These are phyloP conservation scores for Spilarctia lutea DNA, from an alignment of 2,888 invertebrate species.

Conservation along the genomic window DNA sequence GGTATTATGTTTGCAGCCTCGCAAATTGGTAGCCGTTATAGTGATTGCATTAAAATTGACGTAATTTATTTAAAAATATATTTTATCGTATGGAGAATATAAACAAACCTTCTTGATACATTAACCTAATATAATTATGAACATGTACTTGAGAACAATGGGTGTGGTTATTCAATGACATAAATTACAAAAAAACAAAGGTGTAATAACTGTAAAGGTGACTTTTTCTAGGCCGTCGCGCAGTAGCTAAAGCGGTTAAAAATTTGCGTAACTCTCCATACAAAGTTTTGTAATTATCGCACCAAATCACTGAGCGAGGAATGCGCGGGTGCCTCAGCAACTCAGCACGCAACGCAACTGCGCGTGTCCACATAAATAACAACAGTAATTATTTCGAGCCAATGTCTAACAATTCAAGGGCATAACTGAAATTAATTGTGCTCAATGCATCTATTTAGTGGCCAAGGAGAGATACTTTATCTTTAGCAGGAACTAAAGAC, in stretches of 20 bases:
- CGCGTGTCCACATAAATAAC: slow-evolving; percentile 68
- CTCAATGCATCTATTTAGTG: slow-evolving; percentile 49
- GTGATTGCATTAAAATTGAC: slow-evolving; percentile 78
- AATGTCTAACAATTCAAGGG: slow-evolving; percentile 74
- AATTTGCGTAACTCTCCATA: slow-evolving; percentile 70
- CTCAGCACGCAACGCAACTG: slow-evolving; percentile 64
- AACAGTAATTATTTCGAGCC: slow-evolving; percentile 69
- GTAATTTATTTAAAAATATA: slow-evolving; percentile 56
- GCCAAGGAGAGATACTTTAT: slow-evolving; percentile 33
- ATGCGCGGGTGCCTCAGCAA: slow-evolving; percentile 55
- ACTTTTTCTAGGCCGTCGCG: slow-evolving; percentile 69
- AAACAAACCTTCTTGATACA: slow-evolving; percentile 20
- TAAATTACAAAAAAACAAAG: slow-evolving; percentile 40
- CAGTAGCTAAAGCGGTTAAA: slow-evolving; percentile 54
- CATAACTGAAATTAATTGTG: slow-evolving; percentile 57
- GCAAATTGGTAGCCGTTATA: slow-evolving; percentile 64
- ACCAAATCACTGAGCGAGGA: slow-evolving; percentile 62
- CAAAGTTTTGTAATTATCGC: slow-evolving; percentile 72
- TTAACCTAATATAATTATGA: slow-evolving; percentile 18
- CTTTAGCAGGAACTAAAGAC: slow-evolving; percentile 33
- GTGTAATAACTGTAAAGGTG: slow-evolving; percentile 56
- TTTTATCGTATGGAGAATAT: background rate
- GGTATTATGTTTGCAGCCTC: slow-evolving; percentile 65
- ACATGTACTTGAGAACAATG: slow-evolving; percentile 25
- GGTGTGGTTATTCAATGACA: slow-evolving; percentile 12